Conservation (phyloP, 2,113 vertebrate species). For the Thinocorus orbignyianus region DNA sequence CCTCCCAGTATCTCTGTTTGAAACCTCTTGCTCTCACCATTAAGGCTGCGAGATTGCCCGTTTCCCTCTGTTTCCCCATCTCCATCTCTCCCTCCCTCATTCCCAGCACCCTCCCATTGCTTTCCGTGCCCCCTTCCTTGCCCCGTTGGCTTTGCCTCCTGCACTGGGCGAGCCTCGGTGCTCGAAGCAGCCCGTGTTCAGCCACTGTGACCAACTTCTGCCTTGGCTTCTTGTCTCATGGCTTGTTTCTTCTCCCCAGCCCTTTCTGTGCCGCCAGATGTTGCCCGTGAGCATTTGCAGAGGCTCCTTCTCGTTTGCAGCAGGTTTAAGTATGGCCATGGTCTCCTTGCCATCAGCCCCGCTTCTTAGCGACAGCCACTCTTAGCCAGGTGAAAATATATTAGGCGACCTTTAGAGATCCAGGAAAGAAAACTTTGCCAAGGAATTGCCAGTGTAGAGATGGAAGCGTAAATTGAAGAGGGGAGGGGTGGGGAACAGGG, state of each 20-base stretch:
- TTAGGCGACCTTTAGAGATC: neutral
- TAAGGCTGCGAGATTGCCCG: neutral
- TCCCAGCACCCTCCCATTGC: neutral
- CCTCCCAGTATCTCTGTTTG: accelerated
- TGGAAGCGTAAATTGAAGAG: neutral
- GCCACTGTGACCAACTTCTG: neutral
- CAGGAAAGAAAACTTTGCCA: neutral
- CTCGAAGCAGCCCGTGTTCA: accelerated
- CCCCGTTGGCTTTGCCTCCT: neutral
- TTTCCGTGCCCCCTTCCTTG: neutral
- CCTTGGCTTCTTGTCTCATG: neutral
- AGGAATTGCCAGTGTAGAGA: neutral
- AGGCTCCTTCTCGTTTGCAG: neutral
- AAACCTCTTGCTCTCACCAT: neutral
- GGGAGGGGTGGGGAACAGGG: neutral
- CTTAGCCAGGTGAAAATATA: neutral
- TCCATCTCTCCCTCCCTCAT: neutral
- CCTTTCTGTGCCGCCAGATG: neutral
- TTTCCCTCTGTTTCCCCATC: neutral
- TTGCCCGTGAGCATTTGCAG: neutral
- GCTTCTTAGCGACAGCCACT: neutral
- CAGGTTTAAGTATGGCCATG: neutral
- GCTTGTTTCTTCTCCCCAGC: neutral
- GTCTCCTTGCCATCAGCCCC: neutral
- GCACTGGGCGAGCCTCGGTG: neutral